A percentile compares a stretch with the other conserved stretches of the same genome.
Conservation (phyloP, 2,797 vertebrate species). For the Microctenopoma stevenorrisi region DNA sequence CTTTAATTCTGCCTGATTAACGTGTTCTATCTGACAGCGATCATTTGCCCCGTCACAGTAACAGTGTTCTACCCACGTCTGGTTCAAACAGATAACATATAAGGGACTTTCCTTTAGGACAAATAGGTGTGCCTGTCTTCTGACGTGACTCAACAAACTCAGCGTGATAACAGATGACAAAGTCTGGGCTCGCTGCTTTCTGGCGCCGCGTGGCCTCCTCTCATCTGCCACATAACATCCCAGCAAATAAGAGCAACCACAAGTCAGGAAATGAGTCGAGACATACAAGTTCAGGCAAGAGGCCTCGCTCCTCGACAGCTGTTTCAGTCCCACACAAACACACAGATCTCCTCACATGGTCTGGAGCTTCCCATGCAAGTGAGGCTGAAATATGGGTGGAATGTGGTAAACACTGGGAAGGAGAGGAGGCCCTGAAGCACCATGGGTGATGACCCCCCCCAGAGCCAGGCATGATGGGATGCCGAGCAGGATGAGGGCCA, state of each 20-base stretch:
- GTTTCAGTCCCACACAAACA: slow-evolving; percentile 44
- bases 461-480: slow-evolving; percentile 64
- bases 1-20: too few species aligned
- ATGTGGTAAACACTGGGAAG: slow-evolving; percentile 78
- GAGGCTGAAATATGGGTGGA: slow-evolving; percentile 75
- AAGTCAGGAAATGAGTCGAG: slow-evolving; percentile 54
- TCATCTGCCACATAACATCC: slow-evolving; percentile 17
- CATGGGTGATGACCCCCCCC: slow-evolving; percentile 72
- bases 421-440: slow-evolving; percentile 69
- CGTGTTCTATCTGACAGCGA: too few species aligned
- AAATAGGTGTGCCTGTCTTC: slow-evolving; percentile 4
- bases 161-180: slow-evolving; percentile 18
- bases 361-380: slow-evolving; percentile 64
- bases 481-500: slow-evolving; percentile 78
- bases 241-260: slow-evolving; percentile 12
- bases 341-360: slow-evolving; percentile 34
- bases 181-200: slow-evolving; percentile 32
- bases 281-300: slow-evolving; percentile 55
- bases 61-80: not conserved
- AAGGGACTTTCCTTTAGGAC: slow-evolving; percentile 14
- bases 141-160: slow-evolving; percentile 13
- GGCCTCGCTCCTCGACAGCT: slow-evolving; percentile 56
- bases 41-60: not conserved
- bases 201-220: slow-evolving; percentile 12
- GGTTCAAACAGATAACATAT: not conserved